Percentiles rank a stretch among this genome's conserved stretches.
Conservation (phyloP, 1,140 invertebrate species). For the Battus philenor region DNA sequence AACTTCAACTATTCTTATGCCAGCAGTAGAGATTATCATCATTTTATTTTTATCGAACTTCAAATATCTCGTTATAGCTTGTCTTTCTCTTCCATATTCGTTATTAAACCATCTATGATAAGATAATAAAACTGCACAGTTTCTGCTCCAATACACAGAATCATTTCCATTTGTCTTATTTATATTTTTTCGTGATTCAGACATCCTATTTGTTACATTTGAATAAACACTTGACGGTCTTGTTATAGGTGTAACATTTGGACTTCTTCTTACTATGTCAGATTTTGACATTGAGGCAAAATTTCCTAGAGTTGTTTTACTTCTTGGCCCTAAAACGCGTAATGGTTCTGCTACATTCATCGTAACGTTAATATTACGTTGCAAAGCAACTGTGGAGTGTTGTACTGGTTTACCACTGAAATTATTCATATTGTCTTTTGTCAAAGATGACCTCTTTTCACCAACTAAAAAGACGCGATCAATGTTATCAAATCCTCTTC, state of each 20-base stretch:
- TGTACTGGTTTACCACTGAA: constrained; percentile 66
- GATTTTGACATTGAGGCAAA: constrained; percentile 71
- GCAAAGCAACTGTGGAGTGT: constrained; percentile 65
- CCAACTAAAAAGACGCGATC: constrained; percentile 83
- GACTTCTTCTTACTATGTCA: constrained; percentile 69
- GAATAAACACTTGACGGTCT: constrained; percentile 71
- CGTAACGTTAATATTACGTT: constrained; percentile 71
- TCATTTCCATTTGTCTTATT: constrained; percentile 66
- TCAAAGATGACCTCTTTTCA: constrained; percentile 59
- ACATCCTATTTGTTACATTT: constrained; percentile 60
- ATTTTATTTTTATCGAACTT: constrained; percentile 77
- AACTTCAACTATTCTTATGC: constrained; percentile 83
- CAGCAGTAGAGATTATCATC: constrained; percentile 79
- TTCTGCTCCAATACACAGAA: constrained; percentile 80
- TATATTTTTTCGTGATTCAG: constrained; percentile 69
- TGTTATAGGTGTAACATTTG: constrained; percentile 72
- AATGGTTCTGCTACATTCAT: constrained; percentile 72
- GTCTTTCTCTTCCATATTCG: constrained; percentile 71
- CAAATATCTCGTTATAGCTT: constrained; percentile 73
- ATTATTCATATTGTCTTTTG: constrained; percentile 72
- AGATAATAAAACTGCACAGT: constrained; percentile 80
- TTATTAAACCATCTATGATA: constrained; percentile 80
- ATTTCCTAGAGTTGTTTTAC: constrained; percentile 73
- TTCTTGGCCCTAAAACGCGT: constrained; percentile 65
- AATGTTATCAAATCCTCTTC: constrained; percentile 93